Conservation (phyloP, 2,113 vertebrate genomes). For the Marmota flaviventris region DNA sequence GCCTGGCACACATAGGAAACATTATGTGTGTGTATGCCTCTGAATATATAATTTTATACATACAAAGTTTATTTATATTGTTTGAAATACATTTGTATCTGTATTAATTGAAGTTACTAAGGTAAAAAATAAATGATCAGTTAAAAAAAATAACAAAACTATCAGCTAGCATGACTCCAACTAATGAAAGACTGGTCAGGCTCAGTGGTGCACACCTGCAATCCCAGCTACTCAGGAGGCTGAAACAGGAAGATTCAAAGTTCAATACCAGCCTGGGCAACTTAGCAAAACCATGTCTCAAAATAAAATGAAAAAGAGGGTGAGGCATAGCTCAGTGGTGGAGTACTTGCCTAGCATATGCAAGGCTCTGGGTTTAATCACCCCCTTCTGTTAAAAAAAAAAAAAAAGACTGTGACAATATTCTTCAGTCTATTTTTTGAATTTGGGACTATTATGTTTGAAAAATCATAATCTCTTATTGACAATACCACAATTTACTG, state of each 20-base stretch:
- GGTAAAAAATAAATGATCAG: not conserved
- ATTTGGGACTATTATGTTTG: slow-evolving; percentile 9
- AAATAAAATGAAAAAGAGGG: too few relatives aligned
- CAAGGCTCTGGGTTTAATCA: too few relatives aligned
- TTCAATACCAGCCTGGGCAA: not conserved
- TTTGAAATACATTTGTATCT: not conserved
- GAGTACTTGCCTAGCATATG: too few relatives aligned
- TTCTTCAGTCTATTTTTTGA: slow-evolving; percentile 16
- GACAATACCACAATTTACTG: slow-evolving; percentile 44
- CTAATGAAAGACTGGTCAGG: not conserved
- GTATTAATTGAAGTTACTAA: not conserved
- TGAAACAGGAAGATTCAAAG: too few relatives aligned
- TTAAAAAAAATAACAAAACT: too few relatives aligned
- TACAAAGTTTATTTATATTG: not conserved
- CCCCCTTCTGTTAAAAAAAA: too few relatives aligned
- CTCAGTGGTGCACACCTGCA: too few relatives aligned
- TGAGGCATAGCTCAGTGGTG: too few relatives aligned
- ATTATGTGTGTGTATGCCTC: not conserved
- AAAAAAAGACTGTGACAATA: not conserved
- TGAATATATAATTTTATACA: not conserved
- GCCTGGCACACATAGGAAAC: not conserved
- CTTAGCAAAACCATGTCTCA: too few relatives aligned
- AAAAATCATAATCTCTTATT: slow-evolving; percentile 42
- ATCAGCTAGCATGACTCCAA: not conserved
- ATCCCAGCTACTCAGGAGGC: too few relatives aligned